Conservation (phyloP, 2,113 vertebrate species). For the Hassar affinis region DNA sequence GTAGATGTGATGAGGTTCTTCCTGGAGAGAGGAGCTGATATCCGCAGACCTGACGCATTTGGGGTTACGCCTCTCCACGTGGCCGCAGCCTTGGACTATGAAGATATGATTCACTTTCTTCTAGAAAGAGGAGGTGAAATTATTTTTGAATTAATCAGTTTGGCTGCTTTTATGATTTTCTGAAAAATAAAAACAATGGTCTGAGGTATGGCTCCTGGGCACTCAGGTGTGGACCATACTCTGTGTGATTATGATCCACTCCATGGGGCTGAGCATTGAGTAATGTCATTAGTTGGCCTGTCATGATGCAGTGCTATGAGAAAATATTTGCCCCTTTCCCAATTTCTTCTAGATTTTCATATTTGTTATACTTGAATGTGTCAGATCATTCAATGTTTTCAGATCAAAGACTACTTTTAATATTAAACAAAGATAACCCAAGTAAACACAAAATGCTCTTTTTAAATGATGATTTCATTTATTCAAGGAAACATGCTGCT, state of each 20-base stretch:
- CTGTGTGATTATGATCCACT: neutral
- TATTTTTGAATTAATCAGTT: constrained; percentile 3
- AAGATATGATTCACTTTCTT: constrained; percentile 69
- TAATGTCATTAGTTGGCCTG: neutral
- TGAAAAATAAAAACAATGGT: neutral
- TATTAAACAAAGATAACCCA: too few species aligned
- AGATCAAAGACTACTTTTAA: too few species aligned
- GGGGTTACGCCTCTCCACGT: constrained; percentile 69
- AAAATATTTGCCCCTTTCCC: too few species aligned
- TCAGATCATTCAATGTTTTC: too few species aligned
- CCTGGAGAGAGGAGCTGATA: constrained; percentile 63
- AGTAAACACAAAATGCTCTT: too few species aligned
- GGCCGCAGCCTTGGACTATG: constrained; percentile 66
- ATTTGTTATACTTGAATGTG: too few species aligned
- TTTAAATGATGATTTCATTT: too few species aligned
- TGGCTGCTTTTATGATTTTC: too few species aligned
- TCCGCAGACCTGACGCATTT: constrained; percentile 57
- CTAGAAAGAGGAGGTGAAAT: constrained; percentile 60
- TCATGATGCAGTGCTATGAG: neutral
- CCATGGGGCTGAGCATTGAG: neutral
- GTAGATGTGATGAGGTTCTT: constrained; percentile 72
- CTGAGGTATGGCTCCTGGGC: neutral
- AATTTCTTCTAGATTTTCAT: too few species aligned
- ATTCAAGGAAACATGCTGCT: too few species aligned
- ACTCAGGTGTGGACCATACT: neutral